These are phyloP conservation scores for Calameuta filiformis DNA, from an alignment of 2,888 invertebrate species.

Conservation along the genomic window DNA sequence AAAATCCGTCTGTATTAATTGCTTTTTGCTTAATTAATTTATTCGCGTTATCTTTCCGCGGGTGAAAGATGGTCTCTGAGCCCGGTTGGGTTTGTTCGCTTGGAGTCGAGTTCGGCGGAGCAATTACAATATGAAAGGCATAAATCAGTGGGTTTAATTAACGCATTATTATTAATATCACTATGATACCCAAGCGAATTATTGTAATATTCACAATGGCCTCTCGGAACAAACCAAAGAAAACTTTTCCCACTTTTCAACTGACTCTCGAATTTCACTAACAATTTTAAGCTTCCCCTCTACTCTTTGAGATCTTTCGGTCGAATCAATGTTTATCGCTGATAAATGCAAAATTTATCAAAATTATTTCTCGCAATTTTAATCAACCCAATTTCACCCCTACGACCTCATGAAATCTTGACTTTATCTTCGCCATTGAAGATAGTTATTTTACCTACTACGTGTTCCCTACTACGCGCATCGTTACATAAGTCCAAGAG, in stretches of 20 bases:
- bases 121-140: constrained; percentile 66
- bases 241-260: constrained; percentile 1
- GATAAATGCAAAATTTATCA: neutral
- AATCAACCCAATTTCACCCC: too few relatives aligned
- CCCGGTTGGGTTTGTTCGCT: constrained; percentile 42
- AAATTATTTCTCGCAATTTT: too few relatives aligned
- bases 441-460: too few relatives aligned
- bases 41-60: constrained; percentile 49
- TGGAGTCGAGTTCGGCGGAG: constrained; percentile 59
- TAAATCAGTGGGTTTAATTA: constrained; percentile 64
- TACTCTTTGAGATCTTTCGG: neutral
- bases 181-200: constrained; percentile 43
- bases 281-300: neutral
- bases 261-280: neutral
- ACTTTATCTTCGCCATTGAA: too few relatives aligned
- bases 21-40: constrained; percentile 59
- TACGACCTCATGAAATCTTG: too few relatives aligned
- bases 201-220: constrained; percentile 21
- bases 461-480: too few relatives aligned
- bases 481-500: too few relatives aligned
- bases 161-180: constrained; percentile 62
- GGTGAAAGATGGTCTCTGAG: constrained; percentile 35
- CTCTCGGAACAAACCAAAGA: constrained; percentile 40
- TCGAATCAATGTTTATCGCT: neutral
- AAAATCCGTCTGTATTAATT: constrained; percentile 45